Evolutionary conservation across 2,888 invertebrate genomes (phyloP), one percentile per base, ranked within the genome.

Genomic region (Drosophila mimica): DNA sequence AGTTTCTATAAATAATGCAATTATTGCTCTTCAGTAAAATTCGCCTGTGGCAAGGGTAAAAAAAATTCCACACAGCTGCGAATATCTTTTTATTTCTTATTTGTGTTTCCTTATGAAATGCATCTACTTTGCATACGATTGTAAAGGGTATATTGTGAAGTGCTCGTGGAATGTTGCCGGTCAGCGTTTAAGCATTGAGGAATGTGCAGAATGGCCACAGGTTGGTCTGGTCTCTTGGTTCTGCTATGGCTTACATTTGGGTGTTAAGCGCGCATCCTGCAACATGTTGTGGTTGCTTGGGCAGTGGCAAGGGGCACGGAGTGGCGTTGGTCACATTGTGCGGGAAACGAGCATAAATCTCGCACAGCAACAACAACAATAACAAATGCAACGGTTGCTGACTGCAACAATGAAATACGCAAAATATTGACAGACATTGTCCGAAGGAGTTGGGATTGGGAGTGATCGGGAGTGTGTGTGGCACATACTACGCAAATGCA

Each of bases 341-440:
- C 20, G 57, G 57, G 17, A 48, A 52, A 38, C 46, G 62, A 48
- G 81, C 76, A 81, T 88, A 79, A 89, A 85, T 88, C 85, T 75
- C 81, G 58, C 71, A 81, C 74, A 74, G 43, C 70, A 72, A 69
- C 54, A 66, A 70, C 64, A 76, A 58, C 46, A 61, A 74, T 38
- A 75, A 64, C 70, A 74, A 71, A 70, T 73, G 59, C 64, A 76
- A 61, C 71, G 64, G 81, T 62, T 74, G 76, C 88, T 82, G 90
- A 81, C 68, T 85, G 81, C 79, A 88, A 85, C 90, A 86, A 90
- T 88, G 86, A 90, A 89, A 85, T 87, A 82, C 88, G 89, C 85
- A 85, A 86, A 90, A 86, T 86, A 90, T 87, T 88, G 90, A 87
- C 86, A 88, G 83, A 70, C 83, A 68, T 72, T 72, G 70, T 61